A percentile compares a stretch with the other conserved stretches of the same genome.
phyloP scores from a whole-genome alignment of 2,113 vertebrate genomes.

The Scytalopus superciliaris region DNA sequence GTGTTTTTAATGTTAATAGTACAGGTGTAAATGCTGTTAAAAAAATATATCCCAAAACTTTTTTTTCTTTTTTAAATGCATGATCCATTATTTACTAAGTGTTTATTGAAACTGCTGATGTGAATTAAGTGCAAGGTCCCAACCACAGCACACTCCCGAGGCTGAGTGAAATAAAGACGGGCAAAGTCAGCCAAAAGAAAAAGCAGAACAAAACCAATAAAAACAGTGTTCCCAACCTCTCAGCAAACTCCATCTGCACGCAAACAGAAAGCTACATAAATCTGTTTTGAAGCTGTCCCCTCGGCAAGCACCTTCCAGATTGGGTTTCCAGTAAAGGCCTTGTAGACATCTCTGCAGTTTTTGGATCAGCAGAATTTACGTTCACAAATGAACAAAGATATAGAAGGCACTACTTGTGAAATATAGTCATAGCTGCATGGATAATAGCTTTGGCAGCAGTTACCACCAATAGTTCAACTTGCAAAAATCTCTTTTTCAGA shows the following conservation, averaged over 20 bases:
- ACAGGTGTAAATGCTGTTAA: slow-evolving; percentile 11
- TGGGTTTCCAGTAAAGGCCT: neutral
- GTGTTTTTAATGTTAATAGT: neutral
- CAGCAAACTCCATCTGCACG: neutral
- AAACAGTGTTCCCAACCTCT: slow-evolving; percentile 2
- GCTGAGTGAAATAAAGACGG: neutral
- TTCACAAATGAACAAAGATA: fast-evolving
- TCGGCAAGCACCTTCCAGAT: neutral
- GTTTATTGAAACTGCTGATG: slow-evolving; percentile 39
- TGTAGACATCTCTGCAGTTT: neutral
- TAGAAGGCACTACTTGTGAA: neutral
- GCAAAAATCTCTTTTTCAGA: neutral
- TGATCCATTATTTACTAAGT: neutral
- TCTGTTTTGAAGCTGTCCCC: neutral
- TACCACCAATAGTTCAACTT: neutral
- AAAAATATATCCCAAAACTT: neutral
- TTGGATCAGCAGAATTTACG: neutral
- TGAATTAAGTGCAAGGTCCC: slow-evolving; percentile 36
- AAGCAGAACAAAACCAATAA: neutral
- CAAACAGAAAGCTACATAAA: slow-evolving; percentile 3
- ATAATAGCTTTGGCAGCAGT: neutral
- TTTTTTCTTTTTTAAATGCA: neutral
- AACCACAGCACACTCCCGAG: neutral
- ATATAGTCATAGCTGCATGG: neutral
- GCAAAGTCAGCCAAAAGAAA: slow-evolving; percentile 31